Percentiles rank a stretch among this genome's conserved stretches.
Evolutionary conservation across 2,113 vertebrate genomes (phyloP).

Genomic region (Pygoscelis adeliae): DNA sequence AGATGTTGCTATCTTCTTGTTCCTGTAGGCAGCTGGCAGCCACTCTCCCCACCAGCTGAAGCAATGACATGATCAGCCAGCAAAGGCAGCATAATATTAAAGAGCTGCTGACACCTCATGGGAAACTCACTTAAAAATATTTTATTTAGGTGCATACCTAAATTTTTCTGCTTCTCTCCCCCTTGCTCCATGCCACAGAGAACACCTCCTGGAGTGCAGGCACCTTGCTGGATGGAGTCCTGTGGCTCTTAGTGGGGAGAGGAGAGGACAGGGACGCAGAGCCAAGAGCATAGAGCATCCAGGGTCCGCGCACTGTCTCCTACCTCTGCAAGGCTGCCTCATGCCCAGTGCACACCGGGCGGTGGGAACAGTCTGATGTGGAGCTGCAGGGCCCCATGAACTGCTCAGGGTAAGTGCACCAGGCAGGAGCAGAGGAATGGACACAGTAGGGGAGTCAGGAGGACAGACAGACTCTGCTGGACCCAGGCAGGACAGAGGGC

Average conservation of each 20-base stretch:
- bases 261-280: neutral
- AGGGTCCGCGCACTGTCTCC: rapidly evolving
- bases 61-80: neutral
- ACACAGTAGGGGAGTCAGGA: rapidly evolving
- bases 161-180: neutral
- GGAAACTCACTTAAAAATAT: conserved; percentile 1
- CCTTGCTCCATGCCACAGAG: neutral
- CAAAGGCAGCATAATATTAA: neutral
- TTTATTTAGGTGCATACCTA: neutral
- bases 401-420: rapidly evolving
- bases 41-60: conserved; percentile 4
- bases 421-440: neutral
- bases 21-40: conserved; percentile 16
- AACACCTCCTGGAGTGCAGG: rapidly evolving
- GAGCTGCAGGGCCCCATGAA: neutral
- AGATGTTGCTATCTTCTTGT: neutral
- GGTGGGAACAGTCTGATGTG: neutral
- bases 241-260: rapidly evolving
- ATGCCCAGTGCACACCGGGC: rapidly evolving
- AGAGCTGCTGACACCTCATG: neutral
- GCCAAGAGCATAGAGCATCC: neutral
- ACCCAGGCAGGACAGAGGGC: neutral
- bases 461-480: neutral
- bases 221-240: neutral
- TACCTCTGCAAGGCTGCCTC: neutral